phyloP scores from a whole-genome alignment of 2,113 vertebrate species.

The Catharus bicknelli region DNA sequence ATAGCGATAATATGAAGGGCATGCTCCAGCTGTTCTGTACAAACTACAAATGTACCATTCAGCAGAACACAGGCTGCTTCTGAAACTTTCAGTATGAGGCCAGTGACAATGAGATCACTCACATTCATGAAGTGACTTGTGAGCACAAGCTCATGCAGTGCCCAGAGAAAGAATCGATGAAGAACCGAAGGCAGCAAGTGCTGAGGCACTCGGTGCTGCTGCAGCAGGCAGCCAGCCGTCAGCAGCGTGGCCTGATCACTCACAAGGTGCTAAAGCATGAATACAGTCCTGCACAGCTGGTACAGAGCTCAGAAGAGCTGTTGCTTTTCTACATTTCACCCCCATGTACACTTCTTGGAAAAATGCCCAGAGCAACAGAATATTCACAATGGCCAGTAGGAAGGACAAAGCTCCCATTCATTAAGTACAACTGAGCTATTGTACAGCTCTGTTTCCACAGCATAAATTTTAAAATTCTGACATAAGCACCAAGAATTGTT shows the following conservation, averaged over 20 bases:
- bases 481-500: background rate
- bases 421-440: background rate
- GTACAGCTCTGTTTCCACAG: background rate
- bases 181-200: background rate
- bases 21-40: background rate
- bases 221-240: background rate
- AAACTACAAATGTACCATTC: background rate
- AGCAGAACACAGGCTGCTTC: background rate
- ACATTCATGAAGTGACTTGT: background rate
- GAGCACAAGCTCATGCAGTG: background rate
- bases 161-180: background rate
- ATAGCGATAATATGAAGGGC: background rate
- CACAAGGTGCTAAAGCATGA: fast-evolving
- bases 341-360: background rate
- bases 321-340: background rate
- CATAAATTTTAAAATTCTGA: background rate
- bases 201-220: fast-evolving
- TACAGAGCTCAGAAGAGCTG: background rate
- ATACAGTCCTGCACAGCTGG: background rate
- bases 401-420: background rate
- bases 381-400: background rate
- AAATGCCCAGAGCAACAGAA: background rate
- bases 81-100: background rate
- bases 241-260: background rate
- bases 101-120: background rate